These are phyloP conservation scores for Aradus depressus DNA, from an alignment of 2,888 invertebrate genomes.

Conservation along the genomic window DNA sequence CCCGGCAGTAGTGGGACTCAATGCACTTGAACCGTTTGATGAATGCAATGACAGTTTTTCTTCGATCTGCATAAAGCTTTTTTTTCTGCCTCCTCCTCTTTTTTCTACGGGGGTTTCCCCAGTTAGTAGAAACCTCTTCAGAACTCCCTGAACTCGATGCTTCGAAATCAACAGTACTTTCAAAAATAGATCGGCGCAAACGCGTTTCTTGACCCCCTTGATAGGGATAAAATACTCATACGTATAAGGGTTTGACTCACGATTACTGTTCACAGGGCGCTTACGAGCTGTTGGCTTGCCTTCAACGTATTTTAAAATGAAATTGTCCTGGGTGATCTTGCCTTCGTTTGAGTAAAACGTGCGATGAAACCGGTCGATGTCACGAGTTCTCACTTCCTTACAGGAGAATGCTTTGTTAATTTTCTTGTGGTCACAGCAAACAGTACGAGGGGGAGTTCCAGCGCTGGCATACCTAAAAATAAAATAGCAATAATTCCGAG, in stretches of 20 bases:
- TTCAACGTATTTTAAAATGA: too few species aligned
- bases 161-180: neutral
- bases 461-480: conserved; percentile 7
- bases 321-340: conserved; percentile 2
- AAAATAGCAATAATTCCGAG: too few species aligned
- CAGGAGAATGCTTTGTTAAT: conserved; percentile 4
- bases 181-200: neutral
- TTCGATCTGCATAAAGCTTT: neutral
- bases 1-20: neutral
- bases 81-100: neutral
- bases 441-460: conserved; percentile 1
- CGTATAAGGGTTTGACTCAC: neutral
- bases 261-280: neutral
- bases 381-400: neutral
- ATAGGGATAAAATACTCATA: neutral
- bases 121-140: conserved; percentile 1
- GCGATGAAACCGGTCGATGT: neutral
- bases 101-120: neutral
- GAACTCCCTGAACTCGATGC: conserved; percentile 2
- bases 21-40: conserved; percentile 2
- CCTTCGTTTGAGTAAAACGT: neutral
- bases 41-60: neutral
- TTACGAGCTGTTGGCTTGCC: neutral
- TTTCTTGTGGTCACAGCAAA: neutral
- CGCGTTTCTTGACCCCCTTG: neutral